These are phyloP conservation scores for Clavelina lepadiformis DNA, from an alignment of 23 tunicate species.

Conservation along the genomic window DNA sequence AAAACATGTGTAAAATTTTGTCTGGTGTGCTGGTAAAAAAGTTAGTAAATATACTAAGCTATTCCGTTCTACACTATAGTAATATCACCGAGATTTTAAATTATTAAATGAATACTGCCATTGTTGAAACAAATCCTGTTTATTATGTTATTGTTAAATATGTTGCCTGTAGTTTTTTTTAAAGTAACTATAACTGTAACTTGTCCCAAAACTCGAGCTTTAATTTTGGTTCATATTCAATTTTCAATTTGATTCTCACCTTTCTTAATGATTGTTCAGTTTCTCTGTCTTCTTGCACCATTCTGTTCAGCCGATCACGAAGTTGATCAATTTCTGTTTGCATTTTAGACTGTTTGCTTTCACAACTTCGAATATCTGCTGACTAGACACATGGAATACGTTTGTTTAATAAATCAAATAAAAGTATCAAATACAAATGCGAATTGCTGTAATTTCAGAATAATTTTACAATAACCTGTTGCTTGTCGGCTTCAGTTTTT, in stretches of 20 bases:
- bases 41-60: too few relatives aligned
- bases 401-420: too few relatives aligned
- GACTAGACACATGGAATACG: too few relatives aligned
- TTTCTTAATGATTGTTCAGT: constrained; percentile 71
- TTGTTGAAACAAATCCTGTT: not conserved
- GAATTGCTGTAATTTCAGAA: not conserved
- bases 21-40: too few relatives aligned
- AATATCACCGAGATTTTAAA: too few relatives aligned
- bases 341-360: constrained; percentile 51
- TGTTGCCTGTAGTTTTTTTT: constrained; percentile 8
- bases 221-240: not conserved
- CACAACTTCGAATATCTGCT: constrained; percentile 73
- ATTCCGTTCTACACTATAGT: too few relatives aligned
- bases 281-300: constrained; percentile 83
- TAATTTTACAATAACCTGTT: constrained; percentile 70
- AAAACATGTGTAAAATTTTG: not conserved
- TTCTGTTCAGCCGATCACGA: constrained; percentile 41
- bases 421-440: not conserved
- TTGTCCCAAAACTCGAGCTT: not conserved
- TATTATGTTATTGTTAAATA: not conserved
- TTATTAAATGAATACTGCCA: too few relatives aligned
- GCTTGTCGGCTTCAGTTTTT: constrained; percentile 84
- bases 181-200: not conserved
- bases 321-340: constrained; percentile 50
- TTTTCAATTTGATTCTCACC: constrained; percentile 14